phyloP scores from a whole-genome alignment of 1,140 invertebrate genomes.

The Dufourea novaeangliae region DNA sequence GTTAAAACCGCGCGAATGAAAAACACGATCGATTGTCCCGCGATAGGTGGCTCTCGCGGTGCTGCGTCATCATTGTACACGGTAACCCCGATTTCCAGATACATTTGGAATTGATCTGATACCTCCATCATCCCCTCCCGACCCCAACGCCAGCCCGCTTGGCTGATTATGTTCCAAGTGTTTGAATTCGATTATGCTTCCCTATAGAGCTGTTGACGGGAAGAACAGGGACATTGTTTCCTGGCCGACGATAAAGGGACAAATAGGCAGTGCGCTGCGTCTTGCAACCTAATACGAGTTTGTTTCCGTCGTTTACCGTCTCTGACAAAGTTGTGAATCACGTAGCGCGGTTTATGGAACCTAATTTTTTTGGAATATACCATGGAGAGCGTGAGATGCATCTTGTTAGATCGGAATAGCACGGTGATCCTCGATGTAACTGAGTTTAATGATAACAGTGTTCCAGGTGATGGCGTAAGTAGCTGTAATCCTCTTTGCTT shows the following conservation, averaged over 20 bases:
- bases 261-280: conserved; percentile 15
- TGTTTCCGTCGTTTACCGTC: neutral
- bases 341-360: neutral
- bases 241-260: conserved; percentile 8
- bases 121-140: neutral
- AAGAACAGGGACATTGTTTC: conserved; percentile 36
- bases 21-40: conserved; percentile 71
- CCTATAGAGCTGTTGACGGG: neutral
- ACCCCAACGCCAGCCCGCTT: neutral
- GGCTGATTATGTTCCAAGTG: conserved; percentile 54
- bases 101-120: conserved; percentile 36
- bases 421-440: too few species aligned
- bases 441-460: too few species aligned
- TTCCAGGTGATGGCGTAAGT: too few species aligned
- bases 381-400: too few species aligned
- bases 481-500: too few species aligned
- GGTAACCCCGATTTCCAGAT: conserved; percentile 51
- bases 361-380: neutral
- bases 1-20: conserved; percentile 72
- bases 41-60: conserved; percentile 54
- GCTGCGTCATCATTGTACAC: conserved; percentile 47
- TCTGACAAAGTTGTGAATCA: neutral
- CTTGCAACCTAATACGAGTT: conserved; percentile 9
- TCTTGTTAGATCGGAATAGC: too few species aligned
- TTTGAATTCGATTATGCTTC: conserved; percentile 37